Evolutionary conservation across 2,888 invertebrate species (phyloP).

Genomic region (Aspidiotus rigidus): DNA sequence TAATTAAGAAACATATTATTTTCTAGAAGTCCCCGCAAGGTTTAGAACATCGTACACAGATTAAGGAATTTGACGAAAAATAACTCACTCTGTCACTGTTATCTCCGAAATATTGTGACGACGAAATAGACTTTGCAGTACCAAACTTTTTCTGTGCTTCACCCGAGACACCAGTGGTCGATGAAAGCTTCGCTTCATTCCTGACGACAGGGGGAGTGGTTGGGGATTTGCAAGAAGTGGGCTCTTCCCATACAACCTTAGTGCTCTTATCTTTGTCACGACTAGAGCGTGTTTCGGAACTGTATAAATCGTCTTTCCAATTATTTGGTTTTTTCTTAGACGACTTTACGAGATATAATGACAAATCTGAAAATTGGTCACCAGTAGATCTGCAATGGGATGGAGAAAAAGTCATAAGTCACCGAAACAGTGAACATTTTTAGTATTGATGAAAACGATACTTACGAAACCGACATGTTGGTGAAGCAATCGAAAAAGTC

Average conservation of each 20-base stretch:
- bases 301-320: constrained; percentile 21
- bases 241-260: constrained; percentile 29
- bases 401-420: too few relatives aligned
- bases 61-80: background rate
- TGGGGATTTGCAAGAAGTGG: constrained; percentile 16
- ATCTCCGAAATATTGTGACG: constrained; percentile 89
- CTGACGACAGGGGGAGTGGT: background rate
- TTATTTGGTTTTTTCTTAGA: constrained; percentile 7
- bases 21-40: background rate
- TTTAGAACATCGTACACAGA: too few relatives aligned
- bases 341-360: background rate
- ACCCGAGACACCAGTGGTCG: constrained; percentile 41
- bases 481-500: constrained; percentile 34
- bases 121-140: constrained; percentile 93
- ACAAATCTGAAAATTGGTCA: background rate
- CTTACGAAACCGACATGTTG: constrained; percentile 17
- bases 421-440: background rate
- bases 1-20: background rate
- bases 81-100: constrained; percentile 47
- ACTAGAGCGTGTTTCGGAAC: constrained; percentile 5
- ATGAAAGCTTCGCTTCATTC: constrained; percentile 40
- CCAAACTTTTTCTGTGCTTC: constrained; percentile 93
- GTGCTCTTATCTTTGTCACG: constrained; percentile 18
- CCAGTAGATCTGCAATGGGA: background rate
- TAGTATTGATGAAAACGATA: background rate